phyloP scores from a whole-genome alignment of 2,113 vertebrate genomes.

The Gasterosteus nipponicus region DNA sequence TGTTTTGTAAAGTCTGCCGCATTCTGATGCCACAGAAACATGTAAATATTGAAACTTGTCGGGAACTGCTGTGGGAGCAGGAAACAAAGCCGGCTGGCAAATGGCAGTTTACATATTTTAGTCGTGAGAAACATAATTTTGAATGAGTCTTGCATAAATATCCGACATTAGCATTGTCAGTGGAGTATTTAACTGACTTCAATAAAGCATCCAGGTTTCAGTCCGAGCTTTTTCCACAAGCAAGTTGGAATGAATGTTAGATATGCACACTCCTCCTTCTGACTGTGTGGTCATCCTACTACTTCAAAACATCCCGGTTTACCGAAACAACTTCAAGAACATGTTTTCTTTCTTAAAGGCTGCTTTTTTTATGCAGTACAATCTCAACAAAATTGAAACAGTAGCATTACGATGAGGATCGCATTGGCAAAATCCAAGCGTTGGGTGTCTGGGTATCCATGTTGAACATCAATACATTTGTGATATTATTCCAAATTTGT shows the following conservation, averaged over 20 bases:
- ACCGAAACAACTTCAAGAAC: not conserved
- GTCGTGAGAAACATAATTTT: conserved; percentile 70
- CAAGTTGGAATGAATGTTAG: not conserved
- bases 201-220: conserved; percentile 42
- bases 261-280: not conserved
- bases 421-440: not conserved
- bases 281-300: not conserved
- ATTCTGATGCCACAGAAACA: conserved; percentile 82
- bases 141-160: conserved; percentile 75
- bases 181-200: conserved; percentile 32
- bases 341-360: not conserved
- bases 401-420: no score
- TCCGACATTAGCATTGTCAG: conserved; percentile 35
- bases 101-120: conserved; percentile 78
- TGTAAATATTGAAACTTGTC: conserved; percentile 91
- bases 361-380: not conserved
- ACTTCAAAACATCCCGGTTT: not conserved
- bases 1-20: conserved; percentile 81
- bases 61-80: conserved; percentile 73
- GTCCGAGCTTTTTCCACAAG: conserved; percentile 20
- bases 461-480: not conserved
- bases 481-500: not conserved
- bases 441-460: not conserved
- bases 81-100: conserved; percentile 66
- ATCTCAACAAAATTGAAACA: not conserved